Evolutionary conservation across 2,797 vertebrate species (phyloP).

Genomic region (Alcedo quadribrachys): DNA sequence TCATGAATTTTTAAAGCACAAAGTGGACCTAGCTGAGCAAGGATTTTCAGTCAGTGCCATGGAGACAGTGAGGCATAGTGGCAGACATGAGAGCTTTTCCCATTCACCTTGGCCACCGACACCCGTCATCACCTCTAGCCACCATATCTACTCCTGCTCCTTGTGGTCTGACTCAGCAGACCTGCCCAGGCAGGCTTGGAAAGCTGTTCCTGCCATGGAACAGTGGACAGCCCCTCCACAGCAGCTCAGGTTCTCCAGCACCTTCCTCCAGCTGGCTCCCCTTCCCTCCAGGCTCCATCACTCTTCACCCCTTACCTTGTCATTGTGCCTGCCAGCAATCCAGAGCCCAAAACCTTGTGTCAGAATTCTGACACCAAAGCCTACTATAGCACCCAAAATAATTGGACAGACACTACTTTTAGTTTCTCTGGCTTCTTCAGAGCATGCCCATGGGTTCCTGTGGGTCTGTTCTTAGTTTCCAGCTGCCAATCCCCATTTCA

Average conservation of each 20-base stretch:
- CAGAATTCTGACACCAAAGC: neutral
- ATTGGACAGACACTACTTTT: neutral
- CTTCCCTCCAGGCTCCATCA: neutral
- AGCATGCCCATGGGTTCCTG: neutral
- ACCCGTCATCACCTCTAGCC: neutral
- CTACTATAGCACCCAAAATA: neutral
- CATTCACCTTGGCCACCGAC: neutral
- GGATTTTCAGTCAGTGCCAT: neutral
- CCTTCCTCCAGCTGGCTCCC: neutral
- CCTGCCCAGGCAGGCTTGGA: neutral
- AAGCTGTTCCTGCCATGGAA: neutral
- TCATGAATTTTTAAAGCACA: neutral
- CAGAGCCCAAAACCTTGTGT: neutral
- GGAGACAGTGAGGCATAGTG: fast-evolving
- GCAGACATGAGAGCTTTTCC: neutral
- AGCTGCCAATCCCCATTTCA: too few species aligned
- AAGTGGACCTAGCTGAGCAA: neutral
- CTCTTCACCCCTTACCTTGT: neutral
- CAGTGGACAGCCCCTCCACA: neutral
- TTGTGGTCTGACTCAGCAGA: neutral
- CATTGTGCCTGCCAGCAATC: neutral
- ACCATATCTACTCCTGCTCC: neutral
- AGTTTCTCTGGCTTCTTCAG: neutral
- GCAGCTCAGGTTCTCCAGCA: neutral
- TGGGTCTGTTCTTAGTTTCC: neutral